Conservation (phyloP, 2,797 vertebrate species). For the Gymnothorax javanicus region DNA sequence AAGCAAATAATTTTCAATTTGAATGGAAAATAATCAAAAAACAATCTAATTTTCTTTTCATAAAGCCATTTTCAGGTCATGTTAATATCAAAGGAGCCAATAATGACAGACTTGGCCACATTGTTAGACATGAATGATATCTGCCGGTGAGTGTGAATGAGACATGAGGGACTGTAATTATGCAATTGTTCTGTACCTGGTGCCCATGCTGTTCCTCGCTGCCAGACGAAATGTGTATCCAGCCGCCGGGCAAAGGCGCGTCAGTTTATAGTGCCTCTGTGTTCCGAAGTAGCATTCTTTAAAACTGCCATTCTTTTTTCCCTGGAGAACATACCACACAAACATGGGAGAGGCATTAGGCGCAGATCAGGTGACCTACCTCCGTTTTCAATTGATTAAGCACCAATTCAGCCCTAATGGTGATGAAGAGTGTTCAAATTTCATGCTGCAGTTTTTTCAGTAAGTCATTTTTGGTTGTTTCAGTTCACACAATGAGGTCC, state of each 20-base stretch:
- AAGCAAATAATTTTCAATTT: too few relatives aligned
- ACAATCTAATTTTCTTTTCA: neutral
- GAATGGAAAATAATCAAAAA: neutral
- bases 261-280: slow-evolving; percentile 80
- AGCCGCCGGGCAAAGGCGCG: slow-evolving; percentile 75
- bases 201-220: slow-evolving; percentile 77
- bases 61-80: neutral
- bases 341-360: neutral
- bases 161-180: neutral
- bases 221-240: slow-evolving; percentile 80
- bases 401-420: too few relatives aligned
- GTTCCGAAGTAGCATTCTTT: slow-evolving; percentile 81
- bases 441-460: too few relatives aligned
- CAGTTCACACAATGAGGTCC: too few relatives aligned
- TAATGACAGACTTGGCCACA: neutral
- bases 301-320: slow-evolving; percentile 77
- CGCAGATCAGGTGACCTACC: neutral
- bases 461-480: too few relatives aligned
- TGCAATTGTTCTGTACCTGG: slow-evolving; percentile 65
- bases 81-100: neutral
- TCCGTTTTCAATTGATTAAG: neutral
- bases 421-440: too few relatives aligned
- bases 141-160: neutral
- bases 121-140: neutral
- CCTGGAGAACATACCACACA: slow-evolving; percentile 57